Evolutionary conservation across 2,888 invertebrate genomes (phyloP).

Genomic region (Caenorhabditis zanzibari): DNA sequence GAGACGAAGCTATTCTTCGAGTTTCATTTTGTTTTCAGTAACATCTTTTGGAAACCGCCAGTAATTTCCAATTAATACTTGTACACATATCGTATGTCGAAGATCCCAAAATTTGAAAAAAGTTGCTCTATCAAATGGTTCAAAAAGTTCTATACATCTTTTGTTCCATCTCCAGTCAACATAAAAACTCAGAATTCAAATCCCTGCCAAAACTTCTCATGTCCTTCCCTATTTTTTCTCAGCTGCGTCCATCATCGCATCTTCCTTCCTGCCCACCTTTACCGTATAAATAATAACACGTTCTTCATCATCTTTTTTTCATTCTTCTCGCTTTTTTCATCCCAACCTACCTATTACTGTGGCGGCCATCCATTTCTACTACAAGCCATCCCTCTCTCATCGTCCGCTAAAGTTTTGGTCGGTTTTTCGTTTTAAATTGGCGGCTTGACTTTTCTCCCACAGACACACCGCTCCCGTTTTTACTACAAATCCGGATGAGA

Average conservation of each 20-base stretch:
- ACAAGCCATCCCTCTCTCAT: conserved; percentile 30
- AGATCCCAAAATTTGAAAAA: no score
- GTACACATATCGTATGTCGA: no score
- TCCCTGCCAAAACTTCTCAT: no score
- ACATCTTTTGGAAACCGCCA: background rate
- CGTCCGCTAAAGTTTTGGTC: conserved; percentile 55
- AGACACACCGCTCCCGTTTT: conserved; percentile 35
- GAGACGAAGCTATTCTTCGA: background rate
- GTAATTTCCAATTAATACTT: no score
- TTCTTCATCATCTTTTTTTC: conserved; percentile 35
- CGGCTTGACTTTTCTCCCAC: conserved; percentile 39
- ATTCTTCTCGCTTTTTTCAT: conserved; percentile 10
- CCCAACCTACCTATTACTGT: conserved; percentile 52
- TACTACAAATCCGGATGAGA: conserved; percentile 56
- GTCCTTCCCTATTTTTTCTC: conserved; percentile 4
- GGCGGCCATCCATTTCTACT: conserved; percentile 27
- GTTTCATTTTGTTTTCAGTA: background rate
- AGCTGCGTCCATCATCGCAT: background rate
- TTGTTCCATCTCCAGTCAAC: no score
- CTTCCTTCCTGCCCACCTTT: conserved; percentile 6
- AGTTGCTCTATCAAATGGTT: no score
- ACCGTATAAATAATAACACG: conserved; percentile 51
- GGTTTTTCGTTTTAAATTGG: conserved; percentile 58
- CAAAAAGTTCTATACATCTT: no score
- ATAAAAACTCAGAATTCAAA: no score